Base-by-base conservation (phyloP, 2,113 vertebrate genomes). In the Calyptomena viridis region DNA sequence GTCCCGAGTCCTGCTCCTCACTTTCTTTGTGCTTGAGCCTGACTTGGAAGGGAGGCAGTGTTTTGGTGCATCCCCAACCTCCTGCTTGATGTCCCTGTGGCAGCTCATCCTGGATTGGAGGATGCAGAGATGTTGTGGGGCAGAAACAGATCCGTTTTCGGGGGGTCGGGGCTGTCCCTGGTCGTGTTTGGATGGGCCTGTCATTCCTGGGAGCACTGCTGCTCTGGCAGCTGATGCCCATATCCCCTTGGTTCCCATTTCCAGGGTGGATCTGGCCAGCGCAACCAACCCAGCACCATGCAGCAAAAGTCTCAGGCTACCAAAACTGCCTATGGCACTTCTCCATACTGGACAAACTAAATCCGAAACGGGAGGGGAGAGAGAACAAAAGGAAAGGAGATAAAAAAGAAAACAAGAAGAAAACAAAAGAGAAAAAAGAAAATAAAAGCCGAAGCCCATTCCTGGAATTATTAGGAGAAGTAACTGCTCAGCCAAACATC, bases 281-380 rank as follows among this genome's bases (percentile, higher is more conserved):
- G 98, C 91, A 98, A 93, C 90, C 98, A 98, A 79, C 97, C 98
- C 86, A 98, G 96, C 80, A 94, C 97, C 97, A 97, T 98, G 96
- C 98, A 98, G 97, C 98, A 98, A 96, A 98, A 98, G 97, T 96
- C 98, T 92, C 98, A 98, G 98, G 97, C 97, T 94, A 98, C 98
- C 94, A 98, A 98, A 95, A 96, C 97, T 5, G 27, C 97, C 96
- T 98, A 98, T 7, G 93, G 98, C 97, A 98, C 94, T 90, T 98
- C 98, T 96, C 98, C 98, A 6, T 98, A 98, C 97, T 98, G 98
- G 98, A 98, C 98, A 97, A 98, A 98, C 96, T 98, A 94, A 98
- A 91, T 63, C 91, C 0, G 5, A 80, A 86, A 83, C 39, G 58
- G 80, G 68, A 94, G 42, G 71, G 87, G 62, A 67, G 60, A 84